phyloP scores from a whole-genome alignment of 2,113 vertebrate genomes.

The Chinchilla lanigera region DNA sequence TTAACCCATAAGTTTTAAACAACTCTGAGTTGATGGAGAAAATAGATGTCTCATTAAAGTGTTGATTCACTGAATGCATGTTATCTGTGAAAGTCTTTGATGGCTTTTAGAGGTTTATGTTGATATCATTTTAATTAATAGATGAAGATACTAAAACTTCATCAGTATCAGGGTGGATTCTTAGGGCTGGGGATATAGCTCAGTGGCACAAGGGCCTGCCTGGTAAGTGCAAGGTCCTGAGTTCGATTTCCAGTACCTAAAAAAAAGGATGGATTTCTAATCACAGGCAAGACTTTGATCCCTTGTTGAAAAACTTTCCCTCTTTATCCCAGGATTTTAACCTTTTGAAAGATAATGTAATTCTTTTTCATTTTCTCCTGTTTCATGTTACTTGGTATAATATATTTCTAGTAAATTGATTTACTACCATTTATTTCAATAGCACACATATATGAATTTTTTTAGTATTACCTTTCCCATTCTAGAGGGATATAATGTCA shows the following conservation, averaged over 20 bases:
- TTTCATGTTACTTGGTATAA: background rate
- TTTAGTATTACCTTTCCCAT: background rate
- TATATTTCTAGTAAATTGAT: background rate
- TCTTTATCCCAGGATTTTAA: slow-evolving; percentile 12
- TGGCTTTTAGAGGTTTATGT: background rate
- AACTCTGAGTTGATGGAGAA: background rate
- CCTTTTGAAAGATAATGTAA: slow-evolving; percentile 52
- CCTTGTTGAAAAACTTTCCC: background rate
- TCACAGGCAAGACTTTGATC: background rate
- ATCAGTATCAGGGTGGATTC: slow-evolving; percentile 1
- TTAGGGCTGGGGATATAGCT: background rate
- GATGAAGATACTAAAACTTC: slow-evolving; percentile 5
- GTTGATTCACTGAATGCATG: background rate
- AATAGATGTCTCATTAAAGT: slow-evolving; percentile 5
- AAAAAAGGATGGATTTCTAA: no score
- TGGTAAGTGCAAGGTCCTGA: no score
- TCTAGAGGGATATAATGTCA: background rate
- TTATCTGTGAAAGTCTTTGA: background rate
- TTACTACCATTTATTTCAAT: background rate
- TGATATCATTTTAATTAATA: slow-evolving; percentile 8
- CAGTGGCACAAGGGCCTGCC: no score
- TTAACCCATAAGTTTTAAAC: background rate
- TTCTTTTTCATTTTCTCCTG: slow-evolving; percentile 44
- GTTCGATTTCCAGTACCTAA: no score
- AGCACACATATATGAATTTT: background rate